Conservation (phyloP, 1,140 invertebrate species). For the Lethrus apterus region DNA sequence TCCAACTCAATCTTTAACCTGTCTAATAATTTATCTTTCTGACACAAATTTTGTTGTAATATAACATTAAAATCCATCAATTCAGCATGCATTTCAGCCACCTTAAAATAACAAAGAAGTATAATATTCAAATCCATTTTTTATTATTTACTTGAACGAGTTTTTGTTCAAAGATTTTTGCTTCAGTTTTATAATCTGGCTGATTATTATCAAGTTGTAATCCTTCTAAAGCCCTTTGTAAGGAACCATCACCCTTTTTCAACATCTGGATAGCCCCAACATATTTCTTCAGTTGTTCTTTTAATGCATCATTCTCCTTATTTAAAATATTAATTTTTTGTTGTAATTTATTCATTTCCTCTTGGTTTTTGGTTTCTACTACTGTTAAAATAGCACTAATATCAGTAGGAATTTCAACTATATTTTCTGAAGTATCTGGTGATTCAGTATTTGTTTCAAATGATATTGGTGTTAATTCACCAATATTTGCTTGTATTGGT, state of each 20-base stretch:
- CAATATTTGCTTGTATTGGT: slow-evolving; percentile 43
- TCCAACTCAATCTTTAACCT: slow-evolving; percentile 60
- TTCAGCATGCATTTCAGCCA: slow-evolving; percentile 94
- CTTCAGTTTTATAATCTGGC: slow-evolving; percentile 61
- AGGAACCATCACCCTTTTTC: slow-evolving; percentile 49
- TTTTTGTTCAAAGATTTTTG: slow-evolving; percentile 80
- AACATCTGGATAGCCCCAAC: slow-evolving; percentile 83
- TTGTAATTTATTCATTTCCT: slow-evolving; percentile 29
- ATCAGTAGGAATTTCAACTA: slow-evolving; percentile 37
- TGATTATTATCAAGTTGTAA: slow-evolving; percentile 33
- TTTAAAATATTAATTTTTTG: slow-evolving; percentile 30
- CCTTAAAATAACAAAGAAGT: slow-evolving; percentile 46
- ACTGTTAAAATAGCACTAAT: slow-evolving; percentile 36
- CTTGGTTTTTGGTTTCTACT: slow-evolving; percentile 36
- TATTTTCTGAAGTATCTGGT: slow-evolving; percentile 28
- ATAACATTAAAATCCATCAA: slow-evolving; percentile 86
- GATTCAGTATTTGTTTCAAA: slow-evolving; percentile 31
- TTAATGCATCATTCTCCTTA: slow-evolving; percentile 80
- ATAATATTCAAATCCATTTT: slow-evolving; percentile 5
- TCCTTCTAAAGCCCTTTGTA: slow-evolving; percentile 35
- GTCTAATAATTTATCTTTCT: slow-evolving; percentile 58
- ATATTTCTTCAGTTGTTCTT: slow-evolving; percentile 85
- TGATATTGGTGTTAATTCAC: slow-evolving; percentile 46
- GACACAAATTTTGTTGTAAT: slow-evolving; percentile 44
- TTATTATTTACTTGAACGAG: slow-evolving; percentile 63